Percentiles rank a stretch among this genome's conserved stretches.
Conservation (phyloP, 2,113 vertebrate species). For the Chamaea fasciata region DNA sequence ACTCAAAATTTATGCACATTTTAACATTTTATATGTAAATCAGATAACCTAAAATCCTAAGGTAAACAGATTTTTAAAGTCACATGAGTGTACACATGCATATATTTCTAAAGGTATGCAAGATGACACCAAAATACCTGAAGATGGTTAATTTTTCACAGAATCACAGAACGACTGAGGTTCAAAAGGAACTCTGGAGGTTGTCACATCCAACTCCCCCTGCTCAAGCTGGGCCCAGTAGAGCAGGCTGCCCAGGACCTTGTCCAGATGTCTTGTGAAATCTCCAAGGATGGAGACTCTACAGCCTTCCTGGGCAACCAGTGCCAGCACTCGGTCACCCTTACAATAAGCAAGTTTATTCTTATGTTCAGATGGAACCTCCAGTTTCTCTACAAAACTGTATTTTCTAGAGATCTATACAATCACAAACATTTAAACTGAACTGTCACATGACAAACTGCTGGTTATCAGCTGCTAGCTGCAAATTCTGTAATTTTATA, state of each 20-base stretch:
- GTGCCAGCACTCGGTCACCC: background rate
- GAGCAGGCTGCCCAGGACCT: background rate
- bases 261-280: background rate
- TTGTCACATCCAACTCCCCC: background rate
- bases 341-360: background rate
- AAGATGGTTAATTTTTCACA: slow-evolving; percentile 27
- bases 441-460: slow-evolving; percentile 27
- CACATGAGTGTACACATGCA: slow-evolving; percentile 14
- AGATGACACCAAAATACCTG: slow-evolving; percentile 5
- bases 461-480: slow-evolving; percentile 31
- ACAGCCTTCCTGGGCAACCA: background rate
- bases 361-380: background rate
- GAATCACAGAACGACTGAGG: slow-evolving; percentile 9
- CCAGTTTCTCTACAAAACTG: slow-evolving; percentile 19
- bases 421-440: background rate
- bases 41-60: slow-evolving; percentile 16
- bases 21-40: background rate
- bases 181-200: slow-evolving; percentile 13
- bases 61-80: slow-evolving; percentile 4
- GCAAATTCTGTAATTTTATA: slow-evolving; percentile 32
- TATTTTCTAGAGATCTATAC: slow-evolving; percentile 9
- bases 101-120: slow-evolving; percentile 36
- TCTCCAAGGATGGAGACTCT: background rate
- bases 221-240: background rate
- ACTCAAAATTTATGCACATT: background rate